These are phyloP conservation scores for Sparidentex hasta DNA, from an alignment of 2,797 vertebrate species.

Conservation along the genomic window DNA sequence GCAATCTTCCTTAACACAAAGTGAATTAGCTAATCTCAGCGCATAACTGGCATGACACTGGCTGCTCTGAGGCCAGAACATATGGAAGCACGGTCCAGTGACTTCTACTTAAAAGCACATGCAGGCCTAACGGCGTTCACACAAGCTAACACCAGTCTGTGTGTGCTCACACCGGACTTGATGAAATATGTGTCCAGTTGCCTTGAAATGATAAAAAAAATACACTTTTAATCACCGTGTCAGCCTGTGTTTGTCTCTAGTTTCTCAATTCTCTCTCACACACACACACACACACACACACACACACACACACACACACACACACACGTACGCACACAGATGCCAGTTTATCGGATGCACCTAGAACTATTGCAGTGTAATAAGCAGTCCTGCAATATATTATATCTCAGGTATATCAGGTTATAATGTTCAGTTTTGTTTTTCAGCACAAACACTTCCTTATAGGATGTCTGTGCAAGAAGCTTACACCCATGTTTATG, in stretches of 20 bases:
- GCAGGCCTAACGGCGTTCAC: constrained; percentile 20
- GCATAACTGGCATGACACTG: constrained; percentile 60
- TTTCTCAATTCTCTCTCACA: background rate
- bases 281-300: background rate
- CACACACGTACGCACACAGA: too few species aligned
- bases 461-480: too few species aligned
- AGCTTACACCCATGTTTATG: too few species aligned
- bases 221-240: constrained; percentile 23
- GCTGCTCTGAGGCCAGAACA: constrained; percentile 44
- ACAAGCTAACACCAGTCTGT: constrained; percentile 20
- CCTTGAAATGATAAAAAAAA: constrained; percentile 30
- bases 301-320: background rate
- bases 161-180: constrained; percentile 23
- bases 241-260: background rate
- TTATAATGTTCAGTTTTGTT: background rate
- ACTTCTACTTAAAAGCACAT: constrained; percentile 64
- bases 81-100: constrained; percentile 59
- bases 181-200: constrained; percentile 37
- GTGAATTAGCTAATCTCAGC: constrained; percentile 54
- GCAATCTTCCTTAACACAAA: constrained; percentile 54
- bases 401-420: too few species aligned
- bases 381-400: background rate
- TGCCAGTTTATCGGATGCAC: background rate
- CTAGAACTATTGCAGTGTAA: background rate
- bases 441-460: background rate